A percentile compares a stretch with the other conserved stretches of the same genome.
phyloP scores from a whole-genome alignment of 2,888 invertebrate genomes.

The Odontocolon sp. region DNA sequence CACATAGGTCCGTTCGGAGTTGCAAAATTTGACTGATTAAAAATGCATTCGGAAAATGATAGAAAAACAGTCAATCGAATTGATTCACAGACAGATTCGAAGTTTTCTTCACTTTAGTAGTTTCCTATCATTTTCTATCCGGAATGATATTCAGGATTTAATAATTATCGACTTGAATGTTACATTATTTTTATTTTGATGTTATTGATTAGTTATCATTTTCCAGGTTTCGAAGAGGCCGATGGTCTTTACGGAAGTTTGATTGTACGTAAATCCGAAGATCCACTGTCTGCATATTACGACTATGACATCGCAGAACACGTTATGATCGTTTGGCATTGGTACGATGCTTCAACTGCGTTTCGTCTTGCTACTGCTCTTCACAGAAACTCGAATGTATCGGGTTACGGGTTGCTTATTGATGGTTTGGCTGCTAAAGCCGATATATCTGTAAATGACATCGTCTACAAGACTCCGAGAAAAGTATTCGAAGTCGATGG shows the following conservation, averaged over 20 bases:
- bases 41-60: too few species aligned
- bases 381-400: slow-evolving; percentile 59
- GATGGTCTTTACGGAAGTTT: slow-evolving; percentile 81
- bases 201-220: background rate
- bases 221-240: slow-evolving; percentile 79
- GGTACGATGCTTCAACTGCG: slow-evolving; percentile 74
- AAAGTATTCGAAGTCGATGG: slow-evolving; percentile 67
- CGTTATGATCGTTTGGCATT: slow-evolving; percentile 81
- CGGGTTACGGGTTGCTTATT: slow-evolving; percentile 70
- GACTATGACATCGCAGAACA: slow-evolving; percentile 82
- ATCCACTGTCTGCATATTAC: slow-evolving; percentile 76
- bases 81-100: too few species aligned
- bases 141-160: too few species aligned
- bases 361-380: slow-evolving; percentile 66
- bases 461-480: slow-evolving; percentile 64
- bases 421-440: slow-evolving; percentile 71
- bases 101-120: too few species aligned
- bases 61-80: background rate
- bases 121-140: too few species aligned
- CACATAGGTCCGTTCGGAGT: slow-evolving; percentile 71
- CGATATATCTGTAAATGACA: slow-evolving; percentile 57
- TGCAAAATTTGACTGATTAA: background rate
- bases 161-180: background rate
- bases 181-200: background rate
- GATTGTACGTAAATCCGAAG: slow-evolving; percentile 75